Conservation (phyloP, 2,888 invertebrate species). For the Argynnis bischoffii region DNA sequence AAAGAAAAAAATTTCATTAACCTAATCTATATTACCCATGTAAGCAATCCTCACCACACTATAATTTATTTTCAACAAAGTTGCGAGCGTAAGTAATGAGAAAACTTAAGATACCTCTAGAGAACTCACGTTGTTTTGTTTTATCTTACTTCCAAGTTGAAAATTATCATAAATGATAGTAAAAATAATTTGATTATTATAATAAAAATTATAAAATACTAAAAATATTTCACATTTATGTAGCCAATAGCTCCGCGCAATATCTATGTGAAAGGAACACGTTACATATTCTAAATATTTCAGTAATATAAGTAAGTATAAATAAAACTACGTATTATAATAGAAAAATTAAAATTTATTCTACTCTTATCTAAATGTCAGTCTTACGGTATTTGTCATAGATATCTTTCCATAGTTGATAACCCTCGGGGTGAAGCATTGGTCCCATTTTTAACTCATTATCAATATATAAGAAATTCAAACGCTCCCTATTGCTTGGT, state of each 20-base stretch:
- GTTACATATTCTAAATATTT: too few relatives aligned
- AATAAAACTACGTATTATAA: too few relatives aligned
- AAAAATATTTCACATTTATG: too few relatives aligned
- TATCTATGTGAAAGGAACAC: too few relatives aligned
- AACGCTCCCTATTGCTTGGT: constrained; percentile 49
- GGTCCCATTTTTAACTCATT: constrained; percentile 52
- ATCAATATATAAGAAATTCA: constrained; percentile 56
- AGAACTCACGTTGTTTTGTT: constrained; percentile 34
- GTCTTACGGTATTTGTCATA: constrained; percentile 46
- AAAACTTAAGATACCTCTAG: constrained; percentile 39
- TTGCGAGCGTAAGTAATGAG: constrained; percentile 40
- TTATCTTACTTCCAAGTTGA: constrained; percentile 27
- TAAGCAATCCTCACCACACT: constrained; percentile 36
- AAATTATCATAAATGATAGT: constrained; percentile 38
- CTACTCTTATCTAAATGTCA: constrained; percentile 16
- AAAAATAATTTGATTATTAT: neutral
- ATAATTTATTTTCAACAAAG: constrained; percentile 40
- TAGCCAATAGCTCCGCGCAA: too few relatives aligned
- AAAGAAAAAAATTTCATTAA: neutral
- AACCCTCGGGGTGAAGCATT: constrained; percentile 51
- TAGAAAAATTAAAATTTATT: neutral
- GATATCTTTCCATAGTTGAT: constrained; percentile 57
- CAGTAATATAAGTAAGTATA: too few relatives aligned
- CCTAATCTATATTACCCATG: constrained; percentile 24
- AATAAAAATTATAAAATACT: too few relatives aligned